phyloP scores from a whole-genome alignment of 1,140 invertebrate species.

The Tetramorium alpestre region DNA sequence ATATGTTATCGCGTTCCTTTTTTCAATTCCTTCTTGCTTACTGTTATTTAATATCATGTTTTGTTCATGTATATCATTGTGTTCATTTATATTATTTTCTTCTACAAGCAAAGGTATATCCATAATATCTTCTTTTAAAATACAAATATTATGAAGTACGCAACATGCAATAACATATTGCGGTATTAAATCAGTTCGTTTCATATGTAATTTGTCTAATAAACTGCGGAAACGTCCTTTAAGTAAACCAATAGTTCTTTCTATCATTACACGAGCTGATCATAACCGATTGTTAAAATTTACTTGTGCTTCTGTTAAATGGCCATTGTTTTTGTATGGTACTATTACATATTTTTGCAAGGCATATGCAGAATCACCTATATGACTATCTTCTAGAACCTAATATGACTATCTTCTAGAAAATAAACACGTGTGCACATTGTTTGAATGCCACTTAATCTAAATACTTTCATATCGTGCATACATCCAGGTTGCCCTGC shows the following conservation, averaged over 20 bases:
- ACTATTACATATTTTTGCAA: conserved; percentile 26
- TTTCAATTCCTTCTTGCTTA: too few relatives aligned
- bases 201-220: neutral
- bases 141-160: conserved; percentile 1
- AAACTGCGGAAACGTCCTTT: conserved; percentile 17
- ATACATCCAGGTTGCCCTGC: neutral
- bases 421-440: conserved; percentile 1
- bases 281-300: neutral
- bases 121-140: conserved; percentile 9
- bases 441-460: neutral
- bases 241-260: neutral
- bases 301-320: neutral
- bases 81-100: too few relatives aligned
- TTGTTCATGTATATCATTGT: too few relatives aligned
- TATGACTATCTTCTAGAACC: neutral
- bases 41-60: too few relatives aligned
- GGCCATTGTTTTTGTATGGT: neutral
- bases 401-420: neutral
- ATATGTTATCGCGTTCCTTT: too few relatives aligned
- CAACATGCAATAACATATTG: neutral
- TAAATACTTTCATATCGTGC: conserved; percentile 1
- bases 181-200: neutral
- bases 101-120: neutral
- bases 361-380: conserved; percentile 5
- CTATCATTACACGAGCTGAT: neutral